Evolutionary conservation across 2,113 vertebrate genomes (phyloP).

Genomic region (Myotis lucifugus): DNA sequence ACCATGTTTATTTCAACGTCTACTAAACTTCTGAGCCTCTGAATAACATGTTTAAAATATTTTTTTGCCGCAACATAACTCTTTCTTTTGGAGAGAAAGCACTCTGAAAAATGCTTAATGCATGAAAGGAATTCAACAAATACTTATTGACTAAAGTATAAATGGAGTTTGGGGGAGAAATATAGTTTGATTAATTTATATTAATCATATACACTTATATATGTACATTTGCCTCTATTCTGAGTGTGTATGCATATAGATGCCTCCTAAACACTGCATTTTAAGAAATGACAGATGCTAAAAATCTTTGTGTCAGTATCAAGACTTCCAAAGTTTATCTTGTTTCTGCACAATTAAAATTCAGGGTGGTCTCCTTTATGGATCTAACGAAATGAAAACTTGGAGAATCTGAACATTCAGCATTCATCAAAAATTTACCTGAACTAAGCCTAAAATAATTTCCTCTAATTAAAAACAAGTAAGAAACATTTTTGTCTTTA

Average conservation of each 20-base stretch:
- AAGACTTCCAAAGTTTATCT: not conserved
- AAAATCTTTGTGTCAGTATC: not conserved
- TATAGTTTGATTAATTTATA: not conserved
- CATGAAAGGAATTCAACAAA: not conserved
- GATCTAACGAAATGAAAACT: not conserved
- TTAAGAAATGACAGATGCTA: constrained; percentile 6
- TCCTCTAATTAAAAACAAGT: not conserved
- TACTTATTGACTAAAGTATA: not conserved
- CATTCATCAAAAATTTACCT: not conserved
- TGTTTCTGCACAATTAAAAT: not conserved
- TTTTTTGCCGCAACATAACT: not conserved
- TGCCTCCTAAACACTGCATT: not conserved
- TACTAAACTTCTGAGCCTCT: not conserved
- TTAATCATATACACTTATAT: not conserved
- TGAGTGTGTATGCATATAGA: not conserved
- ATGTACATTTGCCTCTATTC: not conserved
- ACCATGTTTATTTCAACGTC: not conserved
- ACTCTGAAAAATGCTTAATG: not conserved
- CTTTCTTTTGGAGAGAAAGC: not conserved
- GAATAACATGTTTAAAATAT: constrained; percentile 23
- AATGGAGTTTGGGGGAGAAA: not conserved
- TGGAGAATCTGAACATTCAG: not conserved
- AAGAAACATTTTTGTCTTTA: not conserved
- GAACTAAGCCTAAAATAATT: not conserved
- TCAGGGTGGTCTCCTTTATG: not conserved